Evolutionary conservation across 2,797 vertebrate genomes (phyloP).

Genomic region (Scomberomorus guttatus): DNA sequence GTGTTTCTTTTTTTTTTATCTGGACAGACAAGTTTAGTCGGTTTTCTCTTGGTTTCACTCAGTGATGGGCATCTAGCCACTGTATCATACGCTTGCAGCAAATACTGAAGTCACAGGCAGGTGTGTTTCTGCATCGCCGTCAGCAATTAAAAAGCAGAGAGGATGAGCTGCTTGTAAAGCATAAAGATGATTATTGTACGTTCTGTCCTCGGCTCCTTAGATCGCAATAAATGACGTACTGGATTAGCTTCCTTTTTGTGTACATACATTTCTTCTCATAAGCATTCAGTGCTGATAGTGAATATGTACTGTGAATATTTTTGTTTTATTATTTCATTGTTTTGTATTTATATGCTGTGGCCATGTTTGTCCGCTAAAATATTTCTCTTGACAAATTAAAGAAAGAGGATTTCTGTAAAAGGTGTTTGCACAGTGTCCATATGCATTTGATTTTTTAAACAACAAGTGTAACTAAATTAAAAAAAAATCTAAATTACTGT

Average conservation of each 20-base stretch:
- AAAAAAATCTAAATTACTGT: background rate
- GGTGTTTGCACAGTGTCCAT: slow-evolving; percentile 12
- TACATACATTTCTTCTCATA: background rate
- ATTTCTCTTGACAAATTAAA: background rate
- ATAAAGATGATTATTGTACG: background rate
- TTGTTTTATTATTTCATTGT: background rate
- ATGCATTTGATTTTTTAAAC: background rate
- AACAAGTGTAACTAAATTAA: background rate
- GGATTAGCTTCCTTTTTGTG: slow-evolving; percentile 14
- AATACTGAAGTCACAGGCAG: background rate
- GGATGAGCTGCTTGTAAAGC: background rate
- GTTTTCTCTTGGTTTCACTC: slow-evolving; percentile 1
- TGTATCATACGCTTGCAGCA: background rate
- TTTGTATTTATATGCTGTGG: slow-evolving; percentile 18
- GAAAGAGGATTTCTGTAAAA: background rate
- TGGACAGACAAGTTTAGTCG: background rate
- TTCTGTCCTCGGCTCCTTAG: background rate
- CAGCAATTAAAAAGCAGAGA: background rate
- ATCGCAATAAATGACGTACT: slow-evolving; percentile 7
- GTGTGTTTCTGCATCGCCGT: background rate
- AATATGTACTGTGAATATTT: slow-evolving; percentile 23
- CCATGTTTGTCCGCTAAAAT: background rate
- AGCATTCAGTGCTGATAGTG: background rate
- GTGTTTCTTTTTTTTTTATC: background rate
- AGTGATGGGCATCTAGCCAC: background rate